Percentiles rank a stretch among this genome's conserved stretches.
These are phyloP conservation scores for Phoxinus phoxinus DNA, from an alignment of 2,113 vertebrate genomes.

Conservation along the genomic window DNA sequence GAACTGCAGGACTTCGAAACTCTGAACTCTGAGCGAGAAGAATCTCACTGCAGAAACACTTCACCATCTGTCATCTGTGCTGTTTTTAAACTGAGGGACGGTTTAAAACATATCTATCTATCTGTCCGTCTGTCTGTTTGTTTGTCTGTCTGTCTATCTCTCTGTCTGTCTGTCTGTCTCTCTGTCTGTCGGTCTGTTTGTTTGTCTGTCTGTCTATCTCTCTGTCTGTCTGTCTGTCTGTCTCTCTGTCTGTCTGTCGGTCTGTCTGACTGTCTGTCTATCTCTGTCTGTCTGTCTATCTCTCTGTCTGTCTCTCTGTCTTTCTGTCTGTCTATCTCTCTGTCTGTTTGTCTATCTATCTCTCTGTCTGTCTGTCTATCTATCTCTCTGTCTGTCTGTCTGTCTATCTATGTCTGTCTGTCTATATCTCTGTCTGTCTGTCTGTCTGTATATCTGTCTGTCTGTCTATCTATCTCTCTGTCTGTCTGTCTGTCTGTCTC, in stretches of 20 bases:
- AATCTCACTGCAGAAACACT: slow-evolving; percentile 11
- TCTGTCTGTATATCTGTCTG: rapidly evolving
- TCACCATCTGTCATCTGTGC: slow-evolving; percentile 34
- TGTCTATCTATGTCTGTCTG: rapidly evolving
- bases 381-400: not conserved
- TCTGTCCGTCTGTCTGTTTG: not conserved
- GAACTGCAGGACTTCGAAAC: not conserved
- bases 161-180: not conserved
- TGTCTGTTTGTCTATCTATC: rapidly evolving
- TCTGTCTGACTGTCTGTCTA: not conserved
- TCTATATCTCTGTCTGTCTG: not conserved
- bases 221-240: not conserved
- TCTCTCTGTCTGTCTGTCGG: rapidly evolving
- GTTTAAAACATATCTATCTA: not conserved
- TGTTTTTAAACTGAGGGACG: not conserved
- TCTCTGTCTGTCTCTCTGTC: rapidly evolving
- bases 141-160: not conserved
- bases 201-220: not conserved
- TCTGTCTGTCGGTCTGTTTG: not conserved
- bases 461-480: rapidly evolving
- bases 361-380: not conserved
- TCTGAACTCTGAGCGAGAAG: slow-evolving; percentile 34
- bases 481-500: not conserved
- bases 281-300: not conserved
- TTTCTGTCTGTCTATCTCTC: not conserved